Evolutionary conservation across 2,888 invertebrate species (phyloP), one percentile per base, ranked within the genome.

Genomic region (Eupsilia transversa): DNA sequence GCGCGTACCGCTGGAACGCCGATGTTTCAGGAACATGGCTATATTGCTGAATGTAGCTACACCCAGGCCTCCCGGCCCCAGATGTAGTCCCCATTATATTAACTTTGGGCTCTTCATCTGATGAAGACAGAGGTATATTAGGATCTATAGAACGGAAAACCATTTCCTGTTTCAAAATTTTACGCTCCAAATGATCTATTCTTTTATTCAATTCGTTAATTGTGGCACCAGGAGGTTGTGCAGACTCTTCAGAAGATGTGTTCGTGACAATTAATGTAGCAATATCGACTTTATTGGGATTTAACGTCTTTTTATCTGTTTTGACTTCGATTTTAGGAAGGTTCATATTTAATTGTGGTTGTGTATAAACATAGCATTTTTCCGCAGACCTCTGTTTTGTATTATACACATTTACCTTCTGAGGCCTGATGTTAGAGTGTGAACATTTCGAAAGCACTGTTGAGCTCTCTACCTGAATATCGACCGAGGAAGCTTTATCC

Each of bases 1-100:
- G 94, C 5, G 92, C 89, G 74, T 93, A 94, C 79, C 94, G 90
- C 86, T 96, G 96, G 79, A 96, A 96, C n/a, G 96, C 96, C 10
- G 96, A 96, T 23, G 93, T 94, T 85, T 94, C 94, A 49, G 96
- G 95, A 57, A 96, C 89, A 79, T 95, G 96, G 78, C 96, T 96
- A 83, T 96, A 96, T 80, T 95, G 94, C 71, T 96, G 93, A 78
- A 96, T 92, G 81, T 95, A 96, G 87, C 95, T 96, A 86, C 95
- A 95, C 27, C 94, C 94, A 23, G 95, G 91, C 54, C 91, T 90
- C 5, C 86, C 92, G 3, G 88, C 87, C 41, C 83, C 89, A 74
- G 92, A 91, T 35, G 89, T 79, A 64, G 86, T 85, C 85, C 82
- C 92, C 90, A 90, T 92, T 72, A 84, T 87, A 77, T 88, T 90